phyloP scores from a whole-genome alignment of 1,140 invertebrate species.

The Drosophila novamexicana region DNA sequence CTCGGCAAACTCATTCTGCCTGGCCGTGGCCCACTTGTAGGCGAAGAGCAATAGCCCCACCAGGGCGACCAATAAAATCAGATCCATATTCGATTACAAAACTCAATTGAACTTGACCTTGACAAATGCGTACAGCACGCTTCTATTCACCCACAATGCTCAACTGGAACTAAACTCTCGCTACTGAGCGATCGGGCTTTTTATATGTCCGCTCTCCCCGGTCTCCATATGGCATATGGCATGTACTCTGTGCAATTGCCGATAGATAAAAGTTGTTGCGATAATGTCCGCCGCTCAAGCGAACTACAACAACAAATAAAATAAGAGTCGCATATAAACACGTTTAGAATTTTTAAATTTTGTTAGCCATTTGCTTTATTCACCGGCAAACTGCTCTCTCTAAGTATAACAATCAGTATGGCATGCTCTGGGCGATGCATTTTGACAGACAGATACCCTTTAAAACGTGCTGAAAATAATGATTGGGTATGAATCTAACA shows the following conservation, averaged over 20 bases:
- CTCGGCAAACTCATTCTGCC: slow-evolving; percentile 70
- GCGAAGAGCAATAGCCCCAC: slow-evolving; percentile 1
- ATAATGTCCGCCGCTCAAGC: slow-evolving; percentile 18
- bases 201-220: slow-evolving; percentile 22
- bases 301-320: slow-evolving; percentile 3
- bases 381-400: slow-evolving; percentile 29
- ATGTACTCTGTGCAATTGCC: not conserved
- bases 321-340: slow-evolving; percentile 3
- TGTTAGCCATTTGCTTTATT: not conserved
- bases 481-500: too few species aligned
- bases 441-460: not conserved
- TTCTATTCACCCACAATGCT: not conserved
- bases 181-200: slow-evolving; percentile 1
- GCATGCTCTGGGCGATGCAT: too few species aligned
- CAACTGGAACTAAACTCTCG: slow-evolving; percentile 13
- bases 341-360: slow-evolving; percentile 9
- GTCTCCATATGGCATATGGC: not conserved
- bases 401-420: not conserved
- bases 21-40: slow-evolving; percentile 54
- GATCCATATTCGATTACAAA: slow-evolving; percentile 19
- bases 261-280: slow-evolving; percentile 16
- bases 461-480: too few species aligned
- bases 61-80: slow-evolving; percentile 11
- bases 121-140: not conserved
- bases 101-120: slow-evolving; percentile 6